A percentile compares a stretch with the other conserved stretches of the same genome.
These are phyloP conservation scores for Pectinophora gossypiella DNA, from an alignment of 1,140 invertebrate genomes.

Conservation along the genomic window DNA sequence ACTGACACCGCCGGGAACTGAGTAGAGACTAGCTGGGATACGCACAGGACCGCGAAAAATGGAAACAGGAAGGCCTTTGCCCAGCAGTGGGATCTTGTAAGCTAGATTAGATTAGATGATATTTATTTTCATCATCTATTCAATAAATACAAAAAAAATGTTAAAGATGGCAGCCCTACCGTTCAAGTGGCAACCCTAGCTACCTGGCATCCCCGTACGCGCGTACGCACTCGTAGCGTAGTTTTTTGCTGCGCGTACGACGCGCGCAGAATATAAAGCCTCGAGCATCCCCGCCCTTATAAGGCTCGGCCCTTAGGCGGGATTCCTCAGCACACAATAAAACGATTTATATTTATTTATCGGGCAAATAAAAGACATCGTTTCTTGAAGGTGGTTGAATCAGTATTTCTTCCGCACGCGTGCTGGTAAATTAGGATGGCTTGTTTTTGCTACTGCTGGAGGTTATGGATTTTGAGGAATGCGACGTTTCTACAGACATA, in stretches of 20 bases:
- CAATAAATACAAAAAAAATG: too few relatives aligned
- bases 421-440: constrained; percentile 4
- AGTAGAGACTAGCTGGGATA: too few relatives aligned
- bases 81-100: too few relatives aligned
- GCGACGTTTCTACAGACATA: too few relatives aligned
- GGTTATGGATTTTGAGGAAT: neutral
- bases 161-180: too few relatives aligned
- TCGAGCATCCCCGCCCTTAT: constrained; percentile 50
- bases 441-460: neutral
- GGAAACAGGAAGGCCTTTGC: too few relatives aligned
- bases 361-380: constrained; percentile 40
- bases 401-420: constrained; percentile 16
- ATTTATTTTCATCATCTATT: too few relatives aligned
- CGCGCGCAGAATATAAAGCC: constrained; percentile 21
- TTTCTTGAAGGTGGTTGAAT: constrained; percentile 12
- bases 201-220: constrained; percentile 26
- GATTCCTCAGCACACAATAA: constrained; percentile 58
- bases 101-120: too few relatives aligned
- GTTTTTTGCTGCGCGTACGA: constrained; percentile 26
- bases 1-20: too few relatives aligned
- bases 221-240: constrained; percentile 45
- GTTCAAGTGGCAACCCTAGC: constrained; percentile 12
- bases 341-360: constrained; percentile 45
- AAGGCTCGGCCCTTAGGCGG: constrained; percentile 52
- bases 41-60: too few relatives aligned